Evolutionary conservation across 2,797 vertebrate species (phyloP), one percentile per base, ranked within the genome.

Genomic region (Syndactyla subalaris): DNA sequence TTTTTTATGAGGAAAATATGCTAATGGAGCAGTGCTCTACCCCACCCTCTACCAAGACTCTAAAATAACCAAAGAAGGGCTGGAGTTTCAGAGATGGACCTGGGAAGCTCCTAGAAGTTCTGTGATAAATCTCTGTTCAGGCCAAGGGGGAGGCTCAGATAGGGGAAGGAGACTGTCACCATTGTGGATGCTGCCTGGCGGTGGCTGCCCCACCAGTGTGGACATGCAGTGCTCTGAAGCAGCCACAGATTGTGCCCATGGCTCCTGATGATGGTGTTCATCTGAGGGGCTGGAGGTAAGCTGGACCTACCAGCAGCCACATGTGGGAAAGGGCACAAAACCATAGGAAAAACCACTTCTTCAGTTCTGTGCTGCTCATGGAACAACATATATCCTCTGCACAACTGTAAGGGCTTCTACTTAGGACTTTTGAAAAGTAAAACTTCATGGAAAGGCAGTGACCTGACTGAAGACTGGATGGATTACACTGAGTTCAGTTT

Each of bases 121-220:
- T 43, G 30, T 36, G 59, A 58, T 10, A 62, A 39, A 54, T 54
- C 54, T 62, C 72, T 29, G 12, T 30, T 48, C 52, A 71, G 29
- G 48, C 38, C 70, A 43, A 71, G n/a, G n/a, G 82, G 32, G 11
- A 80, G 52, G 45, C 12, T 21, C 0, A 4, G 32, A 7, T 29
- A 54, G 18, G 29, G 20, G 13, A 39, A 21, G 0, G 8, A 32
- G 78, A 5, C 21, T 41, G 39, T 46, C 24, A 58, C 26, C 59
- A 36, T 3, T 0, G 1, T 7, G 27, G 5, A 19, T 0, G 1
- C n/a, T 75, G 52, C 6, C 36, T 7, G 13, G 20, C 26, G 30
- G 54, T 1, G 3, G 12, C 43, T 54, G 49, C 14, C 45, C 45
- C 4, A 6, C 54, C 54, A 38, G 26, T 0, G 6, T 27, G 49